Base-by-base conservation (phyloP, 2,888 invertebrate species). In the Pantelozetes paolii region DNA sequence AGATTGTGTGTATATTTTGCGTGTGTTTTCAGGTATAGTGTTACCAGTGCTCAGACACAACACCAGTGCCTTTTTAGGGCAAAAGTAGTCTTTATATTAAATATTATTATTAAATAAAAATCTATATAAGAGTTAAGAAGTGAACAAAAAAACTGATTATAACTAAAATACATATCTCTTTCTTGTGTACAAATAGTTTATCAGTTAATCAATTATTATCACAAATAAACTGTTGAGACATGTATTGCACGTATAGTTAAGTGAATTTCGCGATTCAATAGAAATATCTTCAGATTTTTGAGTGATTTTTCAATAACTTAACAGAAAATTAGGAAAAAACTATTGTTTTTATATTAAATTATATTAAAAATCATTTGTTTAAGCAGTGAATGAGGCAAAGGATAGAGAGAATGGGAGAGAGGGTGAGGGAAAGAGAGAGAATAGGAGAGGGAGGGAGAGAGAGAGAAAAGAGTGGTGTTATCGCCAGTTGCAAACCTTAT, bases 191-290 rank as follows among this genome's bases (percentile, higher is more conserved):
- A 45, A 45, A 15, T n/a, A 54, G 13, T 20, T 54, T 54, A 54
- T 54, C 54, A 54, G 54, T 28, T 15, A 54, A 54, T 54, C 54
- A 54, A 45, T 45, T 54, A 54, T 54, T 54, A 54, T 54, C 54
- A 54, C 54, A 54, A 54, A 28, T 20, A 54, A 54, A 23, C 54
- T 9, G 23, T 54, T 54, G 54, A 54, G 54, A 54, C 54, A 23
- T 54, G 54, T 54, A 54, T 54, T 45, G 15, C 45, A 3, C n/a
- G n/a, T n/a, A 50, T 6, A 50, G 50, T 50, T 50, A 50, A 50
- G 15, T 15, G 36, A 8, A 8, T 36, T 11, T 36, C 36, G 6
- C n/a, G 18, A 50, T 18, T 50, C 50, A 50, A n/a, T 6, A 6
- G 50, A 50, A 50, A 50, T 50, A 50, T 11, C 50, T 50, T 18